Evolutionary conservation across 2,888 invertebrate genomes (phyloP), one percentile per base, ranked within the genome.

Genomic region (Patella ulyssiponensis): DNA sequence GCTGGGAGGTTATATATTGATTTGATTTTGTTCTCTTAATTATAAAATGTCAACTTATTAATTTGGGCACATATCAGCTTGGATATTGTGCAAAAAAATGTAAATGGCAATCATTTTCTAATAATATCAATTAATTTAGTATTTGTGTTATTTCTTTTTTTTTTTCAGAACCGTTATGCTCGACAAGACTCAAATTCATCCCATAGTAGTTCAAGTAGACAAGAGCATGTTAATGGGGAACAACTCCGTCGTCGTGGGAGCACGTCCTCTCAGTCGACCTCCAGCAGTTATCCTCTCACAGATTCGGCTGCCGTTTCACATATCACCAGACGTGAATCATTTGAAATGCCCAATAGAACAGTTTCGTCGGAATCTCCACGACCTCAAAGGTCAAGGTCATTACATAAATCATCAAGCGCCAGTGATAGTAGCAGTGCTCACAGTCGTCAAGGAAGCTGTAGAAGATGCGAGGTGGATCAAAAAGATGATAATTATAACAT

Each of bases 101-200:
- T 5, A 44, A 44, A 44, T 44, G 9, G 9, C 44, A 1, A 44
- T 1, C 9, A 44, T 44, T 44, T 44, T 44, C 44, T 5, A 9
- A 9, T 44, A 9, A 44, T 44, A 44, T 9, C 9, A 44, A 7
- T 44, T 44, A 44, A 9, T 44, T 44, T 44, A 44, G 44, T 44
- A 44, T 9, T 9, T 44, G 44, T 44, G 44, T 44, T 44, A 44
- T 44, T 44, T 44, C 2, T 27, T 27, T 27, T 27, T n/a, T 51
- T 79, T 52, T 86, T 86, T 44, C 85, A 87, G 86, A 86, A 86
- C n/a, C 88, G 90, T 52, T 91, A 90, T 83, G 86, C 87, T 77
- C 87, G 90, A 17, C 90, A 90, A 76, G 91, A 91, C 79, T 89
- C 89, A 11, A 80, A 85, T 7, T 89, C 88, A 33, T 89, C 89